These are phyloP conservation scores for Parapsyche elsis DNA, from an alignment of 1,140 invertebrate genomes.

Conservation along the genomic window DNA sequence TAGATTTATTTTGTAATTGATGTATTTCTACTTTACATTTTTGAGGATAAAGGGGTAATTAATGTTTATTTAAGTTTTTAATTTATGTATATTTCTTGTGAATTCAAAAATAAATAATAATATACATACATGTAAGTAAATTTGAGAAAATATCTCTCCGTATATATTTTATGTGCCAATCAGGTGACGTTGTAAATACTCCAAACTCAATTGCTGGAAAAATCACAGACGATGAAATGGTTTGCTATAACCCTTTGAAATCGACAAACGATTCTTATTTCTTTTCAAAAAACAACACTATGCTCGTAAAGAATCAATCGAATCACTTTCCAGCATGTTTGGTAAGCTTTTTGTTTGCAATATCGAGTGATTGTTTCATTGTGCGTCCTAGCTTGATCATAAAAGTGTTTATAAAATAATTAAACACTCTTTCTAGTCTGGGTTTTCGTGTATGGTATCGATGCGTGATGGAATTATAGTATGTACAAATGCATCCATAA, in stretches of 20 bases:
- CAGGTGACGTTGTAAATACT: constrained; percentile 18
- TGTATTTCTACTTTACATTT: too few species aligned
- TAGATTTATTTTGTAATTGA: too few species aligned
- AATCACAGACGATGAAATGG: constrained; percentile 15
- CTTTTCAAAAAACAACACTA: background rate
- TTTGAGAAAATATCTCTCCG: constrained; percentile 2
- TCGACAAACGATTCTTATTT: constrained; percentile 19
- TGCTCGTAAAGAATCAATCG: background rate
- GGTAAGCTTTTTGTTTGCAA: background rate
- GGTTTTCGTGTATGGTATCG: constrained; percentile 83
- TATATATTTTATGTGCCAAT: constrained; percentile 19
- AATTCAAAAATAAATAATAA: too few species aligned
- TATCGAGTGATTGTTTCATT: background rate
- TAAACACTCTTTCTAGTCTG: constrained; percentile 65
- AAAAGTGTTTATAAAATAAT: background rate
- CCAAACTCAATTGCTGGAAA: constrained; percentile 8
- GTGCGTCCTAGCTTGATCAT: background rate
- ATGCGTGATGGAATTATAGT: constrained; percentile 84
- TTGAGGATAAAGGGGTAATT: too few species aligned
- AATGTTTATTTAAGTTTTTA: too few species aligned
- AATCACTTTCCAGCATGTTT: background rate
- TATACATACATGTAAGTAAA: too few species aligned
- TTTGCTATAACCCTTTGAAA: constrained; percentile 21
- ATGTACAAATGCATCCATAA: constrained; percentile 78
- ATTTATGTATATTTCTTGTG: too few species aligned